Conservation (phyloP, 2,797 vertebrate genomes). For the Typhlichthys eigenmanni region DNA sequence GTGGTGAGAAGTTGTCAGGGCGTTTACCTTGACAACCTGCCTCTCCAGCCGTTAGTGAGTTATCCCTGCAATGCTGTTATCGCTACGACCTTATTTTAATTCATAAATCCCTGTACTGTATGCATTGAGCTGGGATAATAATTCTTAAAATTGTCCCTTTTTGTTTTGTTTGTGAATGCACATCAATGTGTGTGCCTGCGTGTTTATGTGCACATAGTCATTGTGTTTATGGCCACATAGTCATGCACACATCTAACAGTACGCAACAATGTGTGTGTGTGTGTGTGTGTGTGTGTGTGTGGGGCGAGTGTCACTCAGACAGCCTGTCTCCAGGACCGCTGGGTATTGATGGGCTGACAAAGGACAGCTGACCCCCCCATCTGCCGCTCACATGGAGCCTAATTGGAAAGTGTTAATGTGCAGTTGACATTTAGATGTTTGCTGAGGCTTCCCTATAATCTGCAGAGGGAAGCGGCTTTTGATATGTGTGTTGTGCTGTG, state of each 20-base stretch:
- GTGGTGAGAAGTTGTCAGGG: slow-evolving; percentile 25
- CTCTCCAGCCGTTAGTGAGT: slow-evolving; percentile 11
- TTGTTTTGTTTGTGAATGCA: too few relatives aligned
- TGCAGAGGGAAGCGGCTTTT: slow-evolving; percentile 54
- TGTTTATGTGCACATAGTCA: not conserved
- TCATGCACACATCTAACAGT: not conserved
- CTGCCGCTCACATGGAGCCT: slow-evolving; percentile 51
- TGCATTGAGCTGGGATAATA: slow-evolving; percentile 22
- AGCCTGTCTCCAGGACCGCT: slow-evolving; percentile 9
- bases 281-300: slow-evolving; percentile 13
- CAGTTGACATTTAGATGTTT: slow-evolving; percentile 83
- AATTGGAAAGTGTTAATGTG: slow-evolving; percentile 80
- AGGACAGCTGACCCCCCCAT: slow-evolving; percentile 54
- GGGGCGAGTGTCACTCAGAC: slow-evolving; percentile 4
- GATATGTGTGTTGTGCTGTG: slow-evolving; percentile 66
- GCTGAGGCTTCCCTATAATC: slow-evolving; percentile 72
- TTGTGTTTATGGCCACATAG: too few relatives aligned
- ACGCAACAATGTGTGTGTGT: slow-evolving; percentile 1
- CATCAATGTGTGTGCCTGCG: too few relatives aligned
- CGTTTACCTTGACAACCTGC: slow-evolving; percentile 16
- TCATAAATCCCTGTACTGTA: slow-evolving; percentile 32
- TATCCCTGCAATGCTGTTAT: not conserved
- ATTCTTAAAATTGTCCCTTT: slow-evolving; percentile 28
- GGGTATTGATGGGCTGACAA: slow-evolving; percentile 54
- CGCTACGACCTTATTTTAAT: slow-evolving; percentile 11